These are phyloP conservation scores for Helicoverpa zea DNA, from an alignment of 1,140 invertebrate genomes.

Conservation along the genomic window DNA sequence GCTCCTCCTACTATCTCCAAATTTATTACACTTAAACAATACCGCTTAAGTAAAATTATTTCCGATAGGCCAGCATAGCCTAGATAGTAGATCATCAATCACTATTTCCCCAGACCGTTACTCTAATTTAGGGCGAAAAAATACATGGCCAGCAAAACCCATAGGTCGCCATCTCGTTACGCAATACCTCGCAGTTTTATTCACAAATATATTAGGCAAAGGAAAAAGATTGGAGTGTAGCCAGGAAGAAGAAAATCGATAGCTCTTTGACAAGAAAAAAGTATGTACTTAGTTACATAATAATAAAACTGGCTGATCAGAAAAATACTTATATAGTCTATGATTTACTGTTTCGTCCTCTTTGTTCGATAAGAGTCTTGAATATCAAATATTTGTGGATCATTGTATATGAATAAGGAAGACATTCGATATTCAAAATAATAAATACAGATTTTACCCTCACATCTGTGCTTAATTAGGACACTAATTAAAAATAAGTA, in stretches of 20 bases:
- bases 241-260: conserved; percentile 78
- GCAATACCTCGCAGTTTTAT: conserved; percentile 61
- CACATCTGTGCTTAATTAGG: conserved; percentile 8
- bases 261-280: conserved; percentile 63
- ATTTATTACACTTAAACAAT: conserved; percentile 14
- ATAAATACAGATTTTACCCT: neutral
- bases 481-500: conserved; percentile 1
- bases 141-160: neutral
- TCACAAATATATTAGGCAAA: conserved; percentile 80
- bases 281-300: conserved; percentile 44
- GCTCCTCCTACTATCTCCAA: neutral
- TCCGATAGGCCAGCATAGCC: conserved; percentile 11
- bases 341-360: conserved; percentile 37
- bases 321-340: conserved; percentile 44
- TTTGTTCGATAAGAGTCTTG: conserved; percentile 18
- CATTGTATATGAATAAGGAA: neutral
- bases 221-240: conserved; percentile 77
- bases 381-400: conserved; percentile 9
- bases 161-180: conserved; percentile 54
- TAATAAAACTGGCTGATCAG: conserved; percentile 49
- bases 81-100: conserved; percentile 30
- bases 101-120: conserved; percentile 15
- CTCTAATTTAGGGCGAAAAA: conserved; percentile 20
- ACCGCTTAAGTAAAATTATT: neutral
- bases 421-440: neutral